Evolutionary conservation across 2,113 vertebrate species (phyloP), one percentile per base, ranked within the genome.

Genomic region (Gavialis gangeticus): DNA sequence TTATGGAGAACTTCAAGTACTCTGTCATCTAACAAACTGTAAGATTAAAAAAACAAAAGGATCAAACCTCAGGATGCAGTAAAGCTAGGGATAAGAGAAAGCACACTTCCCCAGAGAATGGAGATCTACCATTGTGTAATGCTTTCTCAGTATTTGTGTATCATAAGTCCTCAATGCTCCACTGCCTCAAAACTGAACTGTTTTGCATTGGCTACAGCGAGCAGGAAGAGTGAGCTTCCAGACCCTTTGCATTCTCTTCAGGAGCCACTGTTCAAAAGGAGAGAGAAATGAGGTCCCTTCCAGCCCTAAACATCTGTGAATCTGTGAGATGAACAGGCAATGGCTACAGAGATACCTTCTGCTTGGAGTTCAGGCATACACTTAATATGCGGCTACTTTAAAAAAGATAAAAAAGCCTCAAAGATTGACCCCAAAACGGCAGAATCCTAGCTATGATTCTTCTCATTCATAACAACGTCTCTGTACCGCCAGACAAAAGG

Each of bases 221-320:
- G 30, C 60, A 10, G 28, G 37, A 79, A 37, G 46, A 80, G 69
- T 4, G 57, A n/a, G 19, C 64, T 69, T 0, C 0, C 46, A 81
- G 62, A 46, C 56, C 12, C 78, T 73, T 59, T 75, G 30, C 66
- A 63, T 75, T 28, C 46, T 13, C 46, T 17, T 30, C 27, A 24
- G 28, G 59, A 88, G 57, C 19, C 79, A 59, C 67, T 88, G 30
- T 6, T 30, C 67, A 71, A 34, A 71, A 25, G 67, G 6, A n/a
- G 30, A 19, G 30, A 71, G 67, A 34, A n/a, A 56, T 16, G 28
- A n/a, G 25, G 28, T 66, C 63, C 63, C 63, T 28, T 66, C 28
- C 15, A 28, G 46, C 46, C 46, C 46, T 46, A 46, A 46, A 46
- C 46, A 46, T 46, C 46, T 46, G 46, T 46, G 46, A 15, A 7